A percentile compares a stretch with the other conserved stretches of the same genome.
phyloP scores from a whole-genome alignment of 2,797 vertebrate species.

The Arvicola amphibius region DNA sequence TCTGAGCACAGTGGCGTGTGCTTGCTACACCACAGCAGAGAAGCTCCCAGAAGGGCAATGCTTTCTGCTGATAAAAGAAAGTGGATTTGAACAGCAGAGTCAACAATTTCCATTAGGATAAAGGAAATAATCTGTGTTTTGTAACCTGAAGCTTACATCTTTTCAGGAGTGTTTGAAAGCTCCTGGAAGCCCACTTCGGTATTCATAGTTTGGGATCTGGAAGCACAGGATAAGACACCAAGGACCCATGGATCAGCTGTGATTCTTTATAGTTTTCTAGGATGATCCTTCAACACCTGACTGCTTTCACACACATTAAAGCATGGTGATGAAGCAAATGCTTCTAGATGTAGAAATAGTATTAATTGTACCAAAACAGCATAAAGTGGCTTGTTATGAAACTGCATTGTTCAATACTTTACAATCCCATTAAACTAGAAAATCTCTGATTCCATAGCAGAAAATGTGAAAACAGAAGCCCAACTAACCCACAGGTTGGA shows the following conservation, averaged over 20 bases:
- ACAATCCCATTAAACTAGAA: conserved; percentile 82
- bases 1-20: conserved; percentile 87
- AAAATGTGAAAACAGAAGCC: conserved; percentile 50
- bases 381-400: conserved; percentile 60
- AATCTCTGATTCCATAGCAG: conserved; percentile 85
- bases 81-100: conserved; percentile 9
- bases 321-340: neutral
- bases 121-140: conserved; percentile 60
- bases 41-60: conserved; percentile 88
- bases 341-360: neutral
- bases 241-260: conserved; percentile 73
- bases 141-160: conserved; percentile 61
- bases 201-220: conserved; percentile 57
- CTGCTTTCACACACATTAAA: neutral
- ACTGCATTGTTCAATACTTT: conserved; percentile 72
- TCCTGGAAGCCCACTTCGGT: conserved; percentile 59
- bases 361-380: neutral
- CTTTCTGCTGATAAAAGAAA: conserved; percentile 87
- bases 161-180: conserved; percentile 67
- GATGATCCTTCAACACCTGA: neutral
- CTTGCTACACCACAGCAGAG: conserved; percentile 79
- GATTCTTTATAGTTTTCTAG: neutral
- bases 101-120: conserved; percentile 64
- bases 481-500: neutral
- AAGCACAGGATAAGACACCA: conserved; percentile 38